Percentiles rank a stretch among this genome's conserved stretches.
Conservation (phyloP, 53 echinoderm and acorn worm species). For the Antedon mediterranea region DNA sequence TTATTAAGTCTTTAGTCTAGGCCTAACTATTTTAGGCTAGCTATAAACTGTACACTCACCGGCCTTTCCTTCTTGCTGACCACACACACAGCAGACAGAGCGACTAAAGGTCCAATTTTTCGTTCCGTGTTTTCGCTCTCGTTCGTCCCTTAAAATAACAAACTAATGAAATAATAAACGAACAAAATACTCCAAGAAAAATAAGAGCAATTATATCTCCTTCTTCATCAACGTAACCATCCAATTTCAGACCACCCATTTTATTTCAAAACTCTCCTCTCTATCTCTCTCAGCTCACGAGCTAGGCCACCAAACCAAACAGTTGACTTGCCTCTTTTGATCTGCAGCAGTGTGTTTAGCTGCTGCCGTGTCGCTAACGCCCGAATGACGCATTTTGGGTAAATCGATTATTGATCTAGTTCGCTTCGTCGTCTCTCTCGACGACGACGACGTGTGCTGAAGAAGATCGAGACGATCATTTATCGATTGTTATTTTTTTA, state of each 20-base stretch:
- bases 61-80: too few relatives aligned
- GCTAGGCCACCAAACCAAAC: too few relatives aligned
- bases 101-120: neutral
- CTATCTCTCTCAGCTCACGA: too few relatives aligned
- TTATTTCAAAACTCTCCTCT: neutral
- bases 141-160: neutral
- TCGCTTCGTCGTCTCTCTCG: too few relatives aligned
- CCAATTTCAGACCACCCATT: neutral
- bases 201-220: neutral
- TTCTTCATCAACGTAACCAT: neutral
- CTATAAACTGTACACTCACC: too few relatives aligned
- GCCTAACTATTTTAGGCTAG: too few relatives aligned
- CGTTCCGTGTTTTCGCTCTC: neutral
- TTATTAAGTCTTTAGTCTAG: too few relatives aligned
- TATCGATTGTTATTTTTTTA: too few relatives aligned
- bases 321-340: too few relatives aligned
- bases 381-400: neutral
- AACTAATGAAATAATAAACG: neutral
- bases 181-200: neutral
- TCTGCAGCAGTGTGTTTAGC: neutral
- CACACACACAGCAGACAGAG: neutral
- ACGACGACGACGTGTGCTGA: too few relatives aligned
- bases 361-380: neutral
- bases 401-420: neutral
- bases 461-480: too few relatives aligned